phyloP scores from a whole-genome alignment of 2,113 vertebrate species.

The Mustela nigripes region DNA sequence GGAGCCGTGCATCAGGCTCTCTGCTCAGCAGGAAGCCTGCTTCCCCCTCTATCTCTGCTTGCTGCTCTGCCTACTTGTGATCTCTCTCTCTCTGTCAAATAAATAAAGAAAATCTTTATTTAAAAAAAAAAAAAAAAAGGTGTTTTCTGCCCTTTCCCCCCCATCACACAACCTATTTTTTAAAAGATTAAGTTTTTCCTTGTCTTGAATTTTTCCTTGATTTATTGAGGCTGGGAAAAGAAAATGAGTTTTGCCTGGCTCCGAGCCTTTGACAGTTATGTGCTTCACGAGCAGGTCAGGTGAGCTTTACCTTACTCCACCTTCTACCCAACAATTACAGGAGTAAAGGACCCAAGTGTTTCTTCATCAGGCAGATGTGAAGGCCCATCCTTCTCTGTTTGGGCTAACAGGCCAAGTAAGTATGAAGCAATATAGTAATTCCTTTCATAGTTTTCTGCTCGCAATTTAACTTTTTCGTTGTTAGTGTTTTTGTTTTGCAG shows the following conservation, averaged over 20 bases:
- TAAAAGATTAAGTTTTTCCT: background rate
- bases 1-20: no score
- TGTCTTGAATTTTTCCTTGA: background rate
- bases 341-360: background rate
- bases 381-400: background rate
- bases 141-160: background rate
- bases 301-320: background rate
- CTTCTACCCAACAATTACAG: background rate
- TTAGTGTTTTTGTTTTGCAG: background rate
- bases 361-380: background rate
- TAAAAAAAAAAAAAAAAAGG: no score
- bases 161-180: background rate
- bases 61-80: no score
- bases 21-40: no score
- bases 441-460: background rate
- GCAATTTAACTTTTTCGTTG: background rate
- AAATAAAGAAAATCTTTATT: no score
- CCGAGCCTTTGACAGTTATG: background rate
- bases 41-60: no score
- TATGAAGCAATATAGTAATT: background rate
- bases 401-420: no score
- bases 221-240: background rate
- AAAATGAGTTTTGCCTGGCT: background rate
- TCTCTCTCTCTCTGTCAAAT: no score
- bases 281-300: background rate